Evolutionary conservation across 2,888 invertebrate species (phyloP).

Genomic region (Deilephila porcellus): DNA sequence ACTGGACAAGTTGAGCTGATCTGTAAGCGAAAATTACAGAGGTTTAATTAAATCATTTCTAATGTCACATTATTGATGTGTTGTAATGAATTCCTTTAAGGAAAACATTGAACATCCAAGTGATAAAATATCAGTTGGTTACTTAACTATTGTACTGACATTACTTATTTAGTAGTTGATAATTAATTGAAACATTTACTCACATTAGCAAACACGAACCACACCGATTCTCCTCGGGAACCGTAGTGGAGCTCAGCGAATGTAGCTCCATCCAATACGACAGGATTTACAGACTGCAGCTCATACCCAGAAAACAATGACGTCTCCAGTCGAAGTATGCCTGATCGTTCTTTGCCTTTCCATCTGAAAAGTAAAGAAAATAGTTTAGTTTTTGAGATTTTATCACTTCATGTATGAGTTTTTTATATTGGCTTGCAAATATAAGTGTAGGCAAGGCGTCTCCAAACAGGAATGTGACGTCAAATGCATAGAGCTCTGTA

Average conservation of each 20-base stretch:
- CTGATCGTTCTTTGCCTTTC: conserved; percentile 86
- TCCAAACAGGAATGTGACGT: too few relatives aligned
- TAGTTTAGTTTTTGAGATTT: not conserved
- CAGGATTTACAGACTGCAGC: conserved; percentile 81
- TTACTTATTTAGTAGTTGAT: too few relatives aligned
- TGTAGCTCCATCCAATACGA: conserved; percentile 83
- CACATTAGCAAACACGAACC: conserved; percentile 88
- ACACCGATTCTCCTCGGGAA: conserved; percentile 85
- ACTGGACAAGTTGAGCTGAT: conserved; percentile 85
- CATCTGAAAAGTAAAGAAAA: conserved; percentile 68
- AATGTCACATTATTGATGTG: too few relatives aligned
- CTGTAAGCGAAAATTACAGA: conserved; percentile 60
- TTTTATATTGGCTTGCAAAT: too few relatives aligned
- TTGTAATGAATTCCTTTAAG: too few relatives aligned
- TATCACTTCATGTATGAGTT: too few relatives aligned
- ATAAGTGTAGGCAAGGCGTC: too few relatives aligned
- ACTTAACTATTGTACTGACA: too few relatives aligned
- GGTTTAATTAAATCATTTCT: too few relatives aligned
- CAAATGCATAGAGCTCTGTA: too few relatives aligned
- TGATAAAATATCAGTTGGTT: too few relatives aligned
- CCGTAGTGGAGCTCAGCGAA: conserved; percentile 86
- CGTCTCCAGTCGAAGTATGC: conserved; percentile 86
- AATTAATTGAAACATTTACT: conserved; percentile 52
- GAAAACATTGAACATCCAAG: too few relatives aligned
- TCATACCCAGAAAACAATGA: conserved; percentile 87